Evolutionary conservation across 2,888 invertebrate genomes (phyloP), one percentile per base, ranked within the genome.

Genomic region (Cryptophagus acutangulus): DNA sequence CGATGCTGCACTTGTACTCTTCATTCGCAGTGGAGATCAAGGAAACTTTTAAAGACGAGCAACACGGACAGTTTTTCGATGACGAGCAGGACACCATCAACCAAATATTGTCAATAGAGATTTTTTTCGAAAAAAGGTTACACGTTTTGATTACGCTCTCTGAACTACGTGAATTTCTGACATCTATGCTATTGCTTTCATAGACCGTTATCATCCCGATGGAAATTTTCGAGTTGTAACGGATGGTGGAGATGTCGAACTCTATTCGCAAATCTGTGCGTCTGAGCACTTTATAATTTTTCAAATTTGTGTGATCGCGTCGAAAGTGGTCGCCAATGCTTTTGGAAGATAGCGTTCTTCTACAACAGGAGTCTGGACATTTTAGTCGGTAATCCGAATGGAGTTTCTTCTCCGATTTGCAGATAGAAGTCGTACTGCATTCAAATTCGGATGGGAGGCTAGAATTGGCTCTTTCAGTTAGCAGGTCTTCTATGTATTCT

Each of bases 281-380:
- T 17, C 62, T 48, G 46, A 58, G 58, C 1, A 59, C 42, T 2
- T 46, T 33, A 36, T 49, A 61, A 16, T 52, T 54, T 13, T 42
- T 55, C 3, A 68, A 57, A 5, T 62, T 54, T n/a, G 52, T 40
- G 44, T 69, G 69, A 26, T 67, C 67, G 37, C 61, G 61, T 40
- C 60, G 60, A 45, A 65, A 69, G 43, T 69, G 69, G 33, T 53
- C 54, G 8, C 57, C 51, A 40, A 66, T 64, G 2, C 65, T 58
- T 9, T 62, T 61, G 15, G 62, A 44, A 0, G 66, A 62, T 10
- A 69, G 59, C 17, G 64, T 58, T 48, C 63, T 66, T 26, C 56
- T 52, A 44, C 69, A 69, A 17, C 52, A 54, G 41, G 58, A 56
- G 40, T 67, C 66, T 9, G 66, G 66, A 45, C 69, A 69, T 31